Conservation (phyloP, 2,113 vertebrate genomes). For the Mesoclemmys tuberculata region DNA sequence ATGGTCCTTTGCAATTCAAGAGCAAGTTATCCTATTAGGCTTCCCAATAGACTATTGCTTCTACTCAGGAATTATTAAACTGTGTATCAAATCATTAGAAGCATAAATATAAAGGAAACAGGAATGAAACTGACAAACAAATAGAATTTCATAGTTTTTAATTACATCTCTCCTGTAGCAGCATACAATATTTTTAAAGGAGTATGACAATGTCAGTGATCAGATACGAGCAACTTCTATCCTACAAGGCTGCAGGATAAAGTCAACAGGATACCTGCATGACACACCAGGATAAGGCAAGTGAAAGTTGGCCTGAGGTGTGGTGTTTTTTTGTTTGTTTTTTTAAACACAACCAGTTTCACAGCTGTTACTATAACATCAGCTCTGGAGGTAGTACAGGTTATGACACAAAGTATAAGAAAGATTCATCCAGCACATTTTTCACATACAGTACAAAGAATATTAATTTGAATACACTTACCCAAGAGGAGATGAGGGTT, state of each 20-base stretch:
- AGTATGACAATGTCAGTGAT: neutral
- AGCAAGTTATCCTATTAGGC: fast-evolving
- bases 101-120: neutral
- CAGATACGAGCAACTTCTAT: fast-evolving
- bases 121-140: neutral
- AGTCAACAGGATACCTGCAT: no score
- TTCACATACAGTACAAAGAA: neutral
- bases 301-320: fast-evolving
- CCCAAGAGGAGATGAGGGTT: slow-evolving; percentile 89
- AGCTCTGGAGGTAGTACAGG: neutral
- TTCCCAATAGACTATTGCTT: no score
- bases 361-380: no score
- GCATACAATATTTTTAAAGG: neutral
- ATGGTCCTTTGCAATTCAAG: fast-evolving
- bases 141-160: neutral
- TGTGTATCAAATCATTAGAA: neutral
- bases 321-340: no score
- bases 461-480: slow-evolving; percentile 70
- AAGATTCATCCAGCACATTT: neutral
- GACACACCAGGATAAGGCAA: fast-evolving
- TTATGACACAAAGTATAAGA: neutral
- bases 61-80: no score
- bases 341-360: neutral
- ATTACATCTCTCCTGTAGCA: neutral
- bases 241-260: fast-evolving